Base-by-base conservation (phyloP, 2,113 vertebrate genomes). In the Prinia subflava region DNA sequence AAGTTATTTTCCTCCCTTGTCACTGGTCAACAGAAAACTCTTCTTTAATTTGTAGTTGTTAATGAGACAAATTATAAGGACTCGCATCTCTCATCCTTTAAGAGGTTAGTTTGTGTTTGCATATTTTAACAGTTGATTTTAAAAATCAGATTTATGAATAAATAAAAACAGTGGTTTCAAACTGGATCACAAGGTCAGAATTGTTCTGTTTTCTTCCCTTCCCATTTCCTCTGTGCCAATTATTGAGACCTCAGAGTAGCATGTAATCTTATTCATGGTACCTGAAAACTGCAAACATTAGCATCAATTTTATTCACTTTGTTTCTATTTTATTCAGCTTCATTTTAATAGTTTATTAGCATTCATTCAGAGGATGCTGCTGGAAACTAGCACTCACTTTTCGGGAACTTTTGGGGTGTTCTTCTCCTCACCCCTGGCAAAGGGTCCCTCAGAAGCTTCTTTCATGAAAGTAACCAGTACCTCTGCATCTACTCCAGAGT, bases 391-490 rank as follows among this genome's bases (percentile, higher is more conserved):
- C 31, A 96, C 99, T 98, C 97, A 99, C 99, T 99, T 99, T 97
- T 99, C 99, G 83, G 98, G 96, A 83, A 98, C 97, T 98, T 99
- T 99, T 60, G 99, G 99, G n/a, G 98, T 98, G 70, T 98, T 99
- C 98, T 99, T 99, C 97, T 99, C 99, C 97, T 99, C 99, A 67
- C 99, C 99, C 77, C 98, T 98, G 64, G 99, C 99, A 94, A 99
- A 99, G 11, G 99, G 98, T 69, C 99, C 99, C 24, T 98, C 98
- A 9, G 99, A 98, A 46, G 99, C 98, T 69, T 99, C 99, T 75
- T 99, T 98, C 97, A 99, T 98, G 83, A 99, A 98, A 87, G 39
- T 97, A 95, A 99, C 98, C 64, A 99, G 96, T 56, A 98, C 94
- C 92, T 99, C 98, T 4, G 99, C 98, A 53, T 99, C 98, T 91